A percentile compares a stretch with the other conserved stretches of the same genome.
Conservation (phyloP, 2,113 vertebrate genomes). For the Cavia aperea region DNA sequence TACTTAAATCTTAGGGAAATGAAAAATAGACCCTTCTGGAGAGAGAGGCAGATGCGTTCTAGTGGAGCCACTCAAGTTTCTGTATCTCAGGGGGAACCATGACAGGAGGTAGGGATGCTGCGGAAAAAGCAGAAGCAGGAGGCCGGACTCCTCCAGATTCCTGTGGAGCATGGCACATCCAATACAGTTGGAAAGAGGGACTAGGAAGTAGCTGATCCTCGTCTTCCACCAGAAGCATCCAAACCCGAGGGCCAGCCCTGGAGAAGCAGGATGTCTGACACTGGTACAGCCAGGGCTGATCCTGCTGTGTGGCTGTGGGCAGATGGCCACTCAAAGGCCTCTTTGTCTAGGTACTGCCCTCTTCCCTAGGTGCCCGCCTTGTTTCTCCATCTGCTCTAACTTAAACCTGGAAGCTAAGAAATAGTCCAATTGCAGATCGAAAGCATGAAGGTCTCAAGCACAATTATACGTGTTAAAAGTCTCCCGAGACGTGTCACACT, state of each 20-base stretch:
- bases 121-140: not conserved
- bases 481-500: not conserved
- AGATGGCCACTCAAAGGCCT: not conserved
- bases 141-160: not conserved
- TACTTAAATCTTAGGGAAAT: not conserved
- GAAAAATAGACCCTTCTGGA: not conserved
- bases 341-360: not conserved
- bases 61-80: not conserved
- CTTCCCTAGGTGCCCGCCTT: not conserved
- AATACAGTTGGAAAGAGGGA: not conserved
- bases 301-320: not conserved
- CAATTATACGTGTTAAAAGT: not conserved
- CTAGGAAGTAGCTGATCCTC: not conserved
- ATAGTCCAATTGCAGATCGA: not conserved
- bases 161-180: not conserved
- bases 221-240: not conserved
- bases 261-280: not conserved
- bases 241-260: not conserved
- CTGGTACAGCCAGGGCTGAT: not conserved
- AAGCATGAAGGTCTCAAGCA: not conserved
- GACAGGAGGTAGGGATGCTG: accelerated
- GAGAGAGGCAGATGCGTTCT: not conserved
- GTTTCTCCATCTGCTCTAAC: not conserved
- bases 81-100: not conserved
- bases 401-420: not conserved